These are phyloP conservation scores for Phyllopteryx taeniolatus DNA, from an alignment of 2,113 vertebrate genomes.

Conservation along the genomic window DNA sequence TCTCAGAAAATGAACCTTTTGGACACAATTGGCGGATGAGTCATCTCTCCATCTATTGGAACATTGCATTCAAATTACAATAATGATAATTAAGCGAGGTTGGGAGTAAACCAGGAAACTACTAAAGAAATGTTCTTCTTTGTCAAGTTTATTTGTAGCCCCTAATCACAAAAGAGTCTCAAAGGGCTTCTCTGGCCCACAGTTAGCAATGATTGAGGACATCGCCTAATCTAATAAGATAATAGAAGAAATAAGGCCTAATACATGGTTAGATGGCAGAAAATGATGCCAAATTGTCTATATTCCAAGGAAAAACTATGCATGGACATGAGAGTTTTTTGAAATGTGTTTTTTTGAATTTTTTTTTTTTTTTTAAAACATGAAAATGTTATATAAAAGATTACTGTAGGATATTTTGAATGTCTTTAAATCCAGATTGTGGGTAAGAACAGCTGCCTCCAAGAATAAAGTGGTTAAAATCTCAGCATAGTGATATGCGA, in stretches of 20 bases:
- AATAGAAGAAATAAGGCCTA: not conserved
- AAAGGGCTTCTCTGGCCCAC: no score
- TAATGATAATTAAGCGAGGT: constrained; percentile 4
- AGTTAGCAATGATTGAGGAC: no score
- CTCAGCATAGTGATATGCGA: not conserved
- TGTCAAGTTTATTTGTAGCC: no score
- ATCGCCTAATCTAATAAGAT: no score
- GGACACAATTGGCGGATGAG: not conserved
- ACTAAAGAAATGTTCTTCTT: not conserved
- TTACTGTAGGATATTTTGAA: no score
- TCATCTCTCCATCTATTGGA: not conserved
- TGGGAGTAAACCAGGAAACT: not conserved
- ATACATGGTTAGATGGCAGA: not conserved
- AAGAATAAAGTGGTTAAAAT: not conserved
- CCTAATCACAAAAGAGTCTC: no score
- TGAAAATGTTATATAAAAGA: not conserved
- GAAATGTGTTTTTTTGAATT: not conserved
- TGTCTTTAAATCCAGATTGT: not conserved
- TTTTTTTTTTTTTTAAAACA: not conserved
- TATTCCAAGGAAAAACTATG: not conserved
- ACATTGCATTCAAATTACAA: constrained; percentile 6
- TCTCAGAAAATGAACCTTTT: not conserved
- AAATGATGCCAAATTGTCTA: not conserved
- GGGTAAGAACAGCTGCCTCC: not conserved
- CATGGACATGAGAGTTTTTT: not conserved